Conservation (phyloP, 92 coral and sea anemone species). For the Actinernus sp. region DNA sequence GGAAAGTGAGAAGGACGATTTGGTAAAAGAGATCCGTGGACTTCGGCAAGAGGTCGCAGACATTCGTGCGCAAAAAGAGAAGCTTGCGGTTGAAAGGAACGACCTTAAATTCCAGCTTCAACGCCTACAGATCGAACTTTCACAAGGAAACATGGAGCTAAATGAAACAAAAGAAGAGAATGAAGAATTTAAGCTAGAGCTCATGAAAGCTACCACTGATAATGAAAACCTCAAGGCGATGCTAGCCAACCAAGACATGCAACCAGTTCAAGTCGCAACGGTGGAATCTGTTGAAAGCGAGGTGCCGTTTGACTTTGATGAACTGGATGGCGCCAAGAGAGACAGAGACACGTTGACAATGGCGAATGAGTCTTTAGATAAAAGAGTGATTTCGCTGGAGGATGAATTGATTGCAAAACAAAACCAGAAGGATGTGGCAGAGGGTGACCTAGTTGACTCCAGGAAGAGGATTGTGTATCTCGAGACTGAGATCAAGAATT, state of each 20-base stretch:
- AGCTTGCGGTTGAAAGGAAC: conserved; percentile 65
- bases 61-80: conserved; percentile 59
- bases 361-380: conserved; percentile 61
- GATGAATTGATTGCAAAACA: conserved; percentile 59
- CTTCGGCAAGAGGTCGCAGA: conserved; percentile 74
- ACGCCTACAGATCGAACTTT: conserved; percentile 60
- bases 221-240: conserved; percentile 61
- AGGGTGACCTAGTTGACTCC: conserved; percentile 48
- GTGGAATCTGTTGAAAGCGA: conserved; percentile 74
- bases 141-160: conserved; percentile 67
- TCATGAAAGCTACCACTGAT: conserved; percentile 59
- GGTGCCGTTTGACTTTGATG: conserved; percentile 71
- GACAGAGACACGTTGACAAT: conserved; percentile 70
- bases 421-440: conserved; percentile 34
- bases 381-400: conserved; percentile 53
- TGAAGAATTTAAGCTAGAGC: conserved; percentile 61
- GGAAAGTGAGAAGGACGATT: conserved; percentile 71
- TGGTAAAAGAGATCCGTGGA: conserved; percentile 66
- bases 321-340: conserved; percentile 79
- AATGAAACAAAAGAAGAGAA: conserved; percentile 74
- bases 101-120: conserved; percentile 73
- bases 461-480: conserved; percentile 59
- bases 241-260: conserved; percentile 49
- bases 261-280: conserved; percentile 64
- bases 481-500: conserved; percentile 69